Conservation (phyloP, 2,797 vertebrate genomes). For the Aphelocoma californica region DNA sequence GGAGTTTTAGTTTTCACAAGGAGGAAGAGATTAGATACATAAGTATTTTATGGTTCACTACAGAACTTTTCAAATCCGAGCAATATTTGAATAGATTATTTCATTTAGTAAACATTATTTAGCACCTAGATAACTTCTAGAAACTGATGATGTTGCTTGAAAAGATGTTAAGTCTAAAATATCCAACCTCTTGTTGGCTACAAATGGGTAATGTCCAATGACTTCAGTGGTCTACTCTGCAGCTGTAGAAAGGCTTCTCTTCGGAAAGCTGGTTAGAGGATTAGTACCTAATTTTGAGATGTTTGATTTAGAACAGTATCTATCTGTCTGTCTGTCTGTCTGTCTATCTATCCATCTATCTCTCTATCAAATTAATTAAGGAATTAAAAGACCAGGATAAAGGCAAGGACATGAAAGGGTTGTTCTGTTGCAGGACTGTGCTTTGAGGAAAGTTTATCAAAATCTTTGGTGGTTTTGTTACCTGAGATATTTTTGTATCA, state of each 20-base stretch:
- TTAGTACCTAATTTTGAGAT: neutral
- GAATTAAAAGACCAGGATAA: neutral
- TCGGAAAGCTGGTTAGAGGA: neutral
- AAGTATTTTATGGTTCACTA: neutral
- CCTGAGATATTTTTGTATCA: neutral
- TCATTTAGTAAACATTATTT: neutral
- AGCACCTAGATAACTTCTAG: neutral
- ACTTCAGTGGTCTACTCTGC: neutral
- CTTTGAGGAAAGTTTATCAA: neutral
- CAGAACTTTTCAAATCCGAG: neutral
- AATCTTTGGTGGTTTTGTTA: neutral
- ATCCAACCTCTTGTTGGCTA: neutral
- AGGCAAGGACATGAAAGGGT: neutral
- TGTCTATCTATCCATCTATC: neutral
- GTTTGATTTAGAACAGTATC: neutral
- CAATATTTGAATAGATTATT: neutral
- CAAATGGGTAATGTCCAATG: fast-evolving
- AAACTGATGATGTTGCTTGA: neutral
- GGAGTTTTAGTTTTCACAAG: neutral
- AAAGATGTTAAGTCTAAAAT: neutral
- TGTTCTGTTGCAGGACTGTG: neutral
- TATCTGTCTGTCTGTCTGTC: neutral
- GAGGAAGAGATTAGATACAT: neutral
- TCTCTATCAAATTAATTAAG: neutral
- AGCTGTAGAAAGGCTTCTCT: neutral